Evolutionary conservation across 2,888 invertebrate genomes (phyloP).

Genomic region (Mylabris sibirica): DNA sequence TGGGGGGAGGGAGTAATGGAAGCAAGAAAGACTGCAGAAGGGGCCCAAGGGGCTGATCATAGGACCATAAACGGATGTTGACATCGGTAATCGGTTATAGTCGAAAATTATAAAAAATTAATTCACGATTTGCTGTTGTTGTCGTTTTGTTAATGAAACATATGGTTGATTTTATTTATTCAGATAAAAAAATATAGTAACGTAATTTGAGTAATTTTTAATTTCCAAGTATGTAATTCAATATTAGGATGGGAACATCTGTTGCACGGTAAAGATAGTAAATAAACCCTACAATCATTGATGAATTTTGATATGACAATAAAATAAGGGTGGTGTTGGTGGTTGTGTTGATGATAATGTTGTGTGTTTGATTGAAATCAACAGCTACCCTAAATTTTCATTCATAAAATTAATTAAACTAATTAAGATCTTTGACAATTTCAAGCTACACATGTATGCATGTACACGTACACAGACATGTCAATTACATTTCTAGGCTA

Average conservation of each 20-base stretch:
- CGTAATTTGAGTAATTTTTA: not conserved
- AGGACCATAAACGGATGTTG: constrained; percentile 11
- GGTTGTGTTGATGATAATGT: too few species aligned
- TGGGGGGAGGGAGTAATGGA: too few species aligned
- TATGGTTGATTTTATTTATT: not conserved
- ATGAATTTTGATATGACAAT: not conserved
- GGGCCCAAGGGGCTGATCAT: not conserved
- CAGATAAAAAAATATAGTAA: not conserved
- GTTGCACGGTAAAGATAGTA: not conserved
- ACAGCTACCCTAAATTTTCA: not conserved
- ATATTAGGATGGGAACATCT: not conserved
- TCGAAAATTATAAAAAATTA: not conserved
- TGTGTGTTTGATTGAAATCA: not conserved
- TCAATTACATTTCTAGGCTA: not conserved
- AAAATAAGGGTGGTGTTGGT: not conserved
- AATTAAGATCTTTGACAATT: too few species aligned
- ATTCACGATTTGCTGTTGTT: not conserved
- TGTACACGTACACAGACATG: not conserved
- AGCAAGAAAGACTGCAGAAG: not conserved
- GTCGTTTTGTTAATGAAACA: not conserved
- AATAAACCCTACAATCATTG: not conserved
- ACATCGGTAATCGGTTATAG: not conserved
- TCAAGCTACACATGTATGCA: too few species aligned
- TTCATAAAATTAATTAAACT: not conserved
- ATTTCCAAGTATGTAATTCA: not conserved